Percentiles rank a stretch among this genome's conserved stretches.
Evolutionary conservation across 2,797 vertebrate genomes (phyloP).

Genomic region (Pelodytes ibericus): DNA sequence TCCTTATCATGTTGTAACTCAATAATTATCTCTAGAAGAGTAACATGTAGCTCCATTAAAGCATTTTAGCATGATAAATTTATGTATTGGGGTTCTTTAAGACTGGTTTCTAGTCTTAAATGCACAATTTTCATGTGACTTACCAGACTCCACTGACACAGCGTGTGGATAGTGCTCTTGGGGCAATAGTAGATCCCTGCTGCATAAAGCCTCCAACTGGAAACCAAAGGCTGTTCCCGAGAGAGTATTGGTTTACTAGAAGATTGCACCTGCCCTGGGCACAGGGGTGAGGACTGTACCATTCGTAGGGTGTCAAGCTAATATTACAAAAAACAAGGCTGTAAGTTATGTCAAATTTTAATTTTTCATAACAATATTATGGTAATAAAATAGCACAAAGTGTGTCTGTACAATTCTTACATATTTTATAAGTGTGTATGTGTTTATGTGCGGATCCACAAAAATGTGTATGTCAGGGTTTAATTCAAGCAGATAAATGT

Average conservation of each 20-base stretch:
- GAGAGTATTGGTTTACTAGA: slow-evolving; percentile 95
- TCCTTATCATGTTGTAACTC: too few species aligned
- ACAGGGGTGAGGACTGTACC: slow-evolving; percentile 98
- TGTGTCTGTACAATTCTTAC: too few species aligned
- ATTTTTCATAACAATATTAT: background rate
- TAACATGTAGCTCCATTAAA: too few species aligned
- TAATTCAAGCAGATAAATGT: too few species aligned
- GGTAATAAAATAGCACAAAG: slow-evolving; percentile 4
- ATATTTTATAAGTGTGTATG: too few species aligned
- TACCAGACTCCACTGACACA: slow-evolving; percentile 98
- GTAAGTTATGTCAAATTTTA: background rate
- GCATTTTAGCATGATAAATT: too few species aligned
- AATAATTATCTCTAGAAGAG: too few species aligned
- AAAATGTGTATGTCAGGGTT: too few species aligned
- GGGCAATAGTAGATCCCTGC: slow-evolving; percentile 95
- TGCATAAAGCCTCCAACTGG: slow-evolving; percentile 99
- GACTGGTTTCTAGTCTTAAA: too few species aligned
- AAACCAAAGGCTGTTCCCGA: slow-evolving; percentile 98
- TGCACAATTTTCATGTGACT: slow-evolving; percentile 62
- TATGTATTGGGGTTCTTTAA: too few species aligned
- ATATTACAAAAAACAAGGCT: slow-evolving; percentile 30
- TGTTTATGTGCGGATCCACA: too few species aligned
- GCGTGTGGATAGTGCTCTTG: slow-evolving; percentile 92
- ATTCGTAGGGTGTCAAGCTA: slow-evolving; percentile 95
- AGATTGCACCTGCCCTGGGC: slow-evolving; percentile 91